phyloP scores from a whole-genome alignment of 2,113 vertebrate genomes.

The Sus scrofa region DNA sequence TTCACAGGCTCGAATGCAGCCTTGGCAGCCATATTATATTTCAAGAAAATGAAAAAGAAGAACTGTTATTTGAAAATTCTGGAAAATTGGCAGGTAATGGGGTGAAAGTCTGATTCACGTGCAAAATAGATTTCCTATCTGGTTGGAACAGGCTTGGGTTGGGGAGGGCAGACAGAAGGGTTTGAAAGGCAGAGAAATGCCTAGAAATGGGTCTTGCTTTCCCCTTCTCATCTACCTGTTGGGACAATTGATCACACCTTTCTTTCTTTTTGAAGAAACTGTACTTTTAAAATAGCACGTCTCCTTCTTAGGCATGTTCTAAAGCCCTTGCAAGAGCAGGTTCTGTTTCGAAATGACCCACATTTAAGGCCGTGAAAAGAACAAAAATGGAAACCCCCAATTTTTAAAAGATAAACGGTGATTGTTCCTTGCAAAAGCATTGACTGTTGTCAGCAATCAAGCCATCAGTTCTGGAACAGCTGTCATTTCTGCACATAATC shows the following conservation, averaged over 20 bases:
- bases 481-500: neutral
- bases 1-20: neutral
- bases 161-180: neutral
- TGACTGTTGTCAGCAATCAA: neutral
- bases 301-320: neutral
- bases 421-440: neutral
- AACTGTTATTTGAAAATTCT: conserved; percentile 41
- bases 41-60: neutral
- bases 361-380: neutral
- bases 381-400: neutral
- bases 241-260: neutral
- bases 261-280: neutral
- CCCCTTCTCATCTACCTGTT: too few species aligned
- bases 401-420: neutral
- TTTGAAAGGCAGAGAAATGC: neutral
- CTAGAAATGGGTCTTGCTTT: neutral
- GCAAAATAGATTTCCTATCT: neutral
- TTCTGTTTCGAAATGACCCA: neutral
- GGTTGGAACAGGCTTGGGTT: neutral
- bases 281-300: neutral
- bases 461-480: neutral
- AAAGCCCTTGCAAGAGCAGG: neutral
- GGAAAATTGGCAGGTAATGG: conserved; percentile 13
- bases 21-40: conserved; percentile 31
- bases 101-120: neutral